Percentiles rank a stretch among this genome's conserved stretches.
Evolutionary conservation across 2,797 vertebrate species (phyloP).

Genomic region (Aphelocoma californica): DNA sequence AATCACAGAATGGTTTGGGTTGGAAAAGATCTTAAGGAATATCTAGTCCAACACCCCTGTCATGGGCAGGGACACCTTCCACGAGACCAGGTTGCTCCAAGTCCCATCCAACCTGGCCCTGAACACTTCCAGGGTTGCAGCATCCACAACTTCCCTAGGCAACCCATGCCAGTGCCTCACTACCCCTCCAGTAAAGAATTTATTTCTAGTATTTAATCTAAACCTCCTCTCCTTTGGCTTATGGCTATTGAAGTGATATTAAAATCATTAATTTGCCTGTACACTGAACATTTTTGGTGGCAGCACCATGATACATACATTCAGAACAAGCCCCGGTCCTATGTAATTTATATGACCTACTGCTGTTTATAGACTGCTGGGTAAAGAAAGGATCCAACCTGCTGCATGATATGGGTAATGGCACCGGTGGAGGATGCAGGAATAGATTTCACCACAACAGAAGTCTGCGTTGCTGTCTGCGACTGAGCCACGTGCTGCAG

Average conservation of each 20-base stretch:
- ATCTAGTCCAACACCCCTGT: not conserved
- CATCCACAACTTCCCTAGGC: not conserved
- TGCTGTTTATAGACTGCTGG: not conserved
- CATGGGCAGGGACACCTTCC: not conserved
- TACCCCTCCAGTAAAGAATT: not conserved
- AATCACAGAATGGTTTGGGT: not conserved
- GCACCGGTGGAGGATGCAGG: slow-evolving; percentile 77
- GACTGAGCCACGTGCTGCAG: slow-evolving; percentile 80
- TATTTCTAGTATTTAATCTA: not conserved
- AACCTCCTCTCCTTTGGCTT: not conserved
- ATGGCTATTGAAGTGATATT: not conserved
- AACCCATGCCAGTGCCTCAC: not conserved
- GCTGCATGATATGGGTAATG: slow-evolving; percentile 83
- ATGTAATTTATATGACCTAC: not conserved
- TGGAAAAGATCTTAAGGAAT: not conserved
- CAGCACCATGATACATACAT: not conserved
- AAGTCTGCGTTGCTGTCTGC: slow-evolving; percentile 82
- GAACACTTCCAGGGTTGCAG: not conserved
- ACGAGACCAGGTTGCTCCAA: not conserved
- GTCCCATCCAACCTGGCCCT: not conserved
- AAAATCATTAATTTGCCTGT: not conserved
- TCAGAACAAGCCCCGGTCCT: not conserved
- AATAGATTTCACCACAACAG: slow-evolving; percentile 83
- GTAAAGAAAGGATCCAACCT: slow-evolving; percentile 76
- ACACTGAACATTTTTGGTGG: not conserved